phyloP scores from a whole-genome alignment of 2,797 vertebrate genomes.

The Lemur catta region DNA sequence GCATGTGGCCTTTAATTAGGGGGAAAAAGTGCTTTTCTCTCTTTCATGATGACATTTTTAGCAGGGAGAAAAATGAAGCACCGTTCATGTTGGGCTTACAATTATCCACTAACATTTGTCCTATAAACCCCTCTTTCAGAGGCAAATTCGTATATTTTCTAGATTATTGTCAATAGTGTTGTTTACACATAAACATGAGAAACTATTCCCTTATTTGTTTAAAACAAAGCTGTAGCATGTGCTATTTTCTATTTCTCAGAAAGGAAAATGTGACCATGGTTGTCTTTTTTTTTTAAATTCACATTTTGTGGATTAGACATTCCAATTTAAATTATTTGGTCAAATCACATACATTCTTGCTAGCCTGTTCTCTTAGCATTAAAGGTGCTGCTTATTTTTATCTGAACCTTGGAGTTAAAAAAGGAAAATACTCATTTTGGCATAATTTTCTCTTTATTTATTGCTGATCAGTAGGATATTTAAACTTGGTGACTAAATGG shows the following conservation, averaged over 20 bases:
- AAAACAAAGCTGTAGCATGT: not conserved
- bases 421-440: not conserved
- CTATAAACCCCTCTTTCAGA: not conserved
- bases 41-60: constrained; percentile 19
- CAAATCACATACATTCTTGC: not conserved
- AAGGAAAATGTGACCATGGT: not conserved
- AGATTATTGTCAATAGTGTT: not conserved
- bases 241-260: not conserved
- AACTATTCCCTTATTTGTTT: not conserved
- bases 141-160: not conserved
- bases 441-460: constrained; percentile 1
- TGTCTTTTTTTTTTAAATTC: not conserved
- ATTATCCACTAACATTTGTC: not conserved
- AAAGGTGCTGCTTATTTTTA: not conserved
- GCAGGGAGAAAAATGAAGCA: not conserved
- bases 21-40: not conserved
- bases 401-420: not conserved
- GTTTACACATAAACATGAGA: not conserved
- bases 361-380: not conserved
- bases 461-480: not conserved
- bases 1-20: constrained; percentile 45
- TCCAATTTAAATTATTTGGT: not conserved
- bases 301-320: not conserved
- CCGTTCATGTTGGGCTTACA: not conserved
- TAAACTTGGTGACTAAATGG: not conserved